A percentile compares a stretch with the other conserved stretches of the same genome.
Conservation (phyloP, 2,113 vertebrate species). For the Mesitornis unicolor region DNA sequence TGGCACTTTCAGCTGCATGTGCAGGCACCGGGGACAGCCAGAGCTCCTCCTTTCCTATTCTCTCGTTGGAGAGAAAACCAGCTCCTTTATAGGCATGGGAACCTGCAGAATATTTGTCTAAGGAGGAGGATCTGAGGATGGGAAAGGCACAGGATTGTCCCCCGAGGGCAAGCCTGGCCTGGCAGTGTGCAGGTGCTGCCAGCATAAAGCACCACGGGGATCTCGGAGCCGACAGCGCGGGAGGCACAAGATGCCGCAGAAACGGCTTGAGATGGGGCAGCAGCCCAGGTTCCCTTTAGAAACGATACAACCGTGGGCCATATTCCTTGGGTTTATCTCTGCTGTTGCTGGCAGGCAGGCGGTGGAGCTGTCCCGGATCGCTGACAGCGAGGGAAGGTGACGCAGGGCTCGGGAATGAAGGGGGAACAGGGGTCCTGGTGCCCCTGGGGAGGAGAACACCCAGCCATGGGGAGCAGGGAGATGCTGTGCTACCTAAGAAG, state of each 20-base stretch:
- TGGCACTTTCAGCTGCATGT: rapidly evolving
- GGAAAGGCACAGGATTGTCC: background rate
- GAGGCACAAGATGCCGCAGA: background rate
- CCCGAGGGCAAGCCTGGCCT: background rate
- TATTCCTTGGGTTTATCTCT: background rate
- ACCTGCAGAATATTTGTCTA: background rate
- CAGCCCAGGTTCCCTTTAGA: slow-evolving; percentile 16
- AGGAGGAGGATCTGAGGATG: background rate
- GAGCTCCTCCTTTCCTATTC: background rate
- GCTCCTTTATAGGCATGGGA: background rate
- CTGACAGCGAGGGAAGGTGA: background rate
- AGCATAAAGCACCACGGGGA: background rate
- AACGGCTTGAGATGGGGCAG: background rate
- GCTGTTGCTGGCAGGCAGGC: background rate
- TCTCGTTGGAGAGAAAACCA: background rate
- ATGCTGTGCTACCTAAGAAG: background rate
- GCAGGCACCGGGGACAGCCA: background rate
- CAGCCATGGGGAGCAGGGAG: background rate
- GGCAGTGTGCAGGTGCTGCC: background rate
- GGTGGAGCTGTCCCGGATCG: background rate
- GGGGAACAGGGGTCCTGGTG: background rate
- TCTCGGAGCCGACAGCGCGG: background rate
- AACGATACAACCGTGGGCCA: background rate
- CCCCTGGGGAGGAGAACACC: background rate
- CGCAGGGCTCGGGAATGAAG: rapidly evolving